Base-by-base conservation (phyloP, 2,797 vertebrate genomes). In the Darevskia nairensis region DNA sequence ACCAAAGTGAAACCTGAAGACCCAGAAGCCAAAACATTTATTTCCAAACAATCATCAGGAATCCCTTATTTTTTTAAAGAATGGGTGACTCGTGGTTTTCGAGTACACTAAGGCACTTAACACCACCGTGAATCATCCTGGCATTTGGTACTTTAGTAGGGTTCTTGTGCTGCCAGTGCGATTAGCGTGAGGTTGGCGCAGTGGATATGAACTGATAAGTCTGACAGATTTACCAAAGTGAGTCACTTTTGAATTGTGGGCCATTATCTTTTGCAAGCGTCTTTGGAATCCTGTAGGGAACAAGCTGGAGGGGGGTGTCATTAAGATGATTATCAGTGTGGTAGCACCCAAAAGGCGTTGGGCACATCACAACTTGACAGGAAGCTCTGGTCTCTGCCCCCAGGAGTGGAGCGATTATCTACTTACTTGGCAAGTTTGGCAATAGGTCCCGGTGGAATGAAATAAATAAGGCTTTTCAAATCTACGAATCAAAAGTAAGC, bases 161-260 rank as follows among this genome's bases (percentile, higher is more conserved):
- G 0, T 89, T 80, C 74, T 71, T 1, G 0, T 2, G 35, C 0
- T 0, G 21, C 7, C 89, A 23, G 17, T 64, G 86, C 1, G 0
- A 8, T 1, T 29, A 50, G 0, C 68, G 13, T 83, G 2, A 0
- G 75, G 74, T 0, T 17, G 86, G 90, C 86, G 44, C 23, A 39
- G 23, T 78, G 82, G 39, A 84, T 85, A 59, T 76, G 61, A 50
- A 76, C 68, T 0, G 6, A 86, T 91, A 61, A 79, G 64, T 66
- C 32, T 8, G 64, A 21, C 82, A 85, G 71, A 86, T 0, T 10
- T 87, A 72, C 79, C 25, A 1, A 32, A 61, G 80, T 68, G 88
- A 1, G 0, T 15, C 32, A 15, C 80, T 1, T 11, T 32, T 15
- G 79, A 72, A 27, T 17, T 11, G 79, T 3, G 86, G n/a, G 85